Percentiles rank a stretch among this genome's conserved stretches.
phyloP scores from a whole-genome alignment of 2,888 invertebrate species.

The Drosophila limbata region DNA sequence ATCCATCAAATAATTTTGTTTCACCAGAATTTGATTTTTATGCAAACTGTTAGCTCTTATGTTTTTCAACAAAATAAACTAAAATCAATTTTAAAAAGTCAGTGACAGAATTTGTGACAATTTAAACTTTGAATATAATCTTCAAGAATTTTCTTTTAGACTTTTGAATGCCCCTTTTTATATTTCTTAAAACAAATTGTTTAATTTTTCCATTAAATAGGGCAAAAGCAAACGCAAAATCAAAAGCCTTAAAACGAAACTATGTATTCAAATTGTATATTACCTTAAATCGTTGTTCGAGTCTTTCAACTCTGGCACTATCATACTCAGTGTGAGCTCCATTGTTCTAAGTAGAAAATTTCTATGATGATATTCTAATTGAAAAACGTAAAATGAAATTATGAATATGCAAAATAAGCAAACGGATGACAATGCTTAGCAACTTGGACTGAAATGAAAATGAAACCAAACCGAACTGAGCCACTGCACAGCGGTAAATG shows the following conservation, averaged over 20 bases:
- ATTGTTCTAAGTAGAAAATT: slow-evolving; percentile 68
- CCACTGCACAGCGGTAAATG: slow-evolving; percentile 70
- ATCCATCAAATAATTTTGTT: too few relatives aligned
- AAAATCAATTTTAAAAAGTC: too few relatives aligned
- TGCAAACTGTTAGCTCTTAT: too few relatives aligned
- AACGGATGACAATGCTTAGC: slow-evolving; percentile 81
- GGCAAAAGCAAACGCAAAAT: too few relatives aligned
- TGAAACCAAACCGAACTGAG: slow-evolving; percentile 32
- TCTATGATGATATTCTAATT: slow-evolving; percentile 80
- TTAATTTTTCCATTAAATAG: neutral
- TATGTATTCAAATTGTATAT: slow-evolving; percentile 16
- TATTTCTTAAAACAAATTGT: neutral
- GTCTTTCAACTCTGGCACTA: slow-evolving; percentile 26
- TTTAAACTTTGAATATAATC: neutral
- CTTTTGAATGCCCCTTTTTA: neutral
- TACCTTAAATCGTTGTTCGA: slow-evolving; percentile 22
- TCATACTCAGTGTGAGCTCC: slow-evolving; percentile 26
- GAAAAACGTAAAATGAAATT: slow-evolving; percentile 81
- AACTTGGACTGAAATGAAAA: slow-evolving; percentile 58
- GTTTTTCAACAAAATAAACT: too few relatives aligned
- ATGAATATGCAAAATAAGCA: slow-evolving; percentile 83
- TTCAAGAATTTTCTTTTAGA: neutral
- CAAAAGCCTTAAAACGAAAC: too few relatives aligned
- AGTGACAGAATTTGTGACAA: neutral
- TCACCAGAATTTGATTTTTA: too few relatives aligned